These are phyloP conservation scores for Cryptocephalus moraei DNA, from an alignment of 2,888 invertebrate species.

Conservation along the genomic window DNA sequence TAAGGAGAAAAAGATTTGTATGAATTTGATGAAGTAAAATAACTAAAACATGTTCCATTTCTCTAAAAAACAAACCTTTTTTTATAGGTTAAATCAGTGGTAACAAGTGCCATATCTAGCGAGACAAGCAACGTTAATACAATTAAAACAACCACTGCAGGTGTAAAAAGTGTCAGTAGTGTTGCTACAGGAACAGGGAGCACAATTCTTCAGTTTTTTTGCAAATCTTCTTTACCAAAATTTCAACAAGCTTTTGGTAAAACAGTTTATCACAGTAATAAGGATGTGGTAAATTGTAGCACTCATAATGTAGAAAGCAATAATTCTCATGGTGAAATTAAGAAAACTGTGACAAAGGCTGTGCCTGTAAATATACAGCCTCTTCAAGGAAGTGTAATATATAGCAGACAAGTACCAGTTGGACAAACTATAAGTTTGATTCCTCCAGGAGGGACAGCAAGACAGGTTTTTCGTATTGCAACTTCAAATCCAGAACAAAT, in stretches of 20 bases:
- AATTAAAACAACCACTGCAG: conserved; percentile 17
- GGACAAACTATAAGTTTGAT: conserved; percentile 50
- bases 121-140: conserved; percentile 12
- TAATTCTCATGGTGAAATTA: conserved; percentile 14
- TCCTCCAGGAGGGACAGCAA: conserved; percentile 33
- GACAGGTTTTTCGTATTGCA: conserved; percentile 37
- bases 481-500: conserved; percentile 36
- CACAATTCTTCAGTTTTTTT: conserved; percentile 48
- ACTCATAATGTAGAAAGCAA: conserved; percentile 14
- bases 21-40: too few species aligned
- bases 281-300: conserved; percentile 18
- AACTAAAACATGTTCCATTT: too few species aligned
- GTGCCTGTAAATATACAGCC: conserved; percentile 47
- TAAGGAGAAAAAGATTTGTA: too few species aligned
- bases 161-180: conserved; percentile 16
- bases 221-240: conserved; percentile 57
- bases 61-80: neutral
- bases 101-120: conserved; percentile 11
- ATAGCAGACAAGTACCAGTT: conserved; percentile 61
- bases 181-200: conserved; percentile 22
- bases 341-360: conserved; percentile 43
- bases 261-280: conserved; percentile 46
- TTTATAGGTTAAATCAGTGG: conserved; percentile 10
- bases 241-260: conserved; percentile 74
- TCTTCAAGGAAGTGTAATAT: conserved; percentile 59